Evolutionary conservation across 1,140 invertebrate genomes (phyloP).

Genomic region (Cataglyphis hispanica): DNA sequence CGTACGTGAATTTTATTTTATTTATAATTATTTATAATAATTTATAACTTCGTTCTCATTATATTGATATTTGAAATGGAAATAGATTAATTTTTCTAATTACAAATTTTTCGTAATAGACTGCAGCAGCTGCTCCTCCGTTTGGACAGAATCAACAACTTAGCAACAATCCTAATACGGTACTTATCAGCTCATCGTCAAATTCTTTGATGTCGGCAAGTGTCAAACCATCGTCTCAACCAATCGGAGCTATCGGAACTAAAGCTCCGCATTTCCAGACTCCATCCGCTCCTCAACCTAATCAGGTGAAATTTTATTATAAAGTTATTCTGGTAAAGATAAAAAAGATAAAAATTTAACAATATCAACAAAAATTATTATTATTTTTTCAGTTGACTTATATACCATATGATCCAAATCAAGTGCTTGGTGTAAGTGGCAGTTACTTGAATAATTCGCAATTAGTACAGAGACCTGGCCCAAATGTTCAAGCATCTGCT

Average conservation of each 20-base stretch:
- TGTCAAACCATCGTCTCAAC: constrained; percentile 94
- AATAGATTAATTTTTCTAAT: constrained; percentile 16
- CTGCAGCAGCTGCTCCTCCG: constrained; percentile 88
- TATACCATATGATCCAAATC: constrained; percentile 87
- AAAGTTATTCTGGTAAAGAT: not conserved
- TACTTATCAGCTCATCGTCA: constrained; percentile 94
- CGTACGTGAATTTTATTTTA: constrained; percentile 84
- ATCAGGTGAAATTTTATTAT: constrained; percentile 81
- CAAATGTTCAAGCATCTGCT: constrained; percentile 87
- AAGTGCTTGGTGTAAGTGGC: constrained; percentile 85
- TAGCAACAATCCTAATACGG: constrained; percentile 94
- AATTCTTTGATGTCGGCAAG: constrained; percentile 96
- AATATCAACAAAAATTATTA: not conserved
- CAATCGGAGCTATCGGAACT: constrained; percentile 93
- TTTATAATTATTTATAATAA: not conserved
- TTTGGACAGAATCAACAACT: constrained; percentile 93
- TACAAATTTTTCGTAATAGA: constrained; percentile 78
- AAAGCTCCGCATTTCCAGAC: constrained; percentile 87
- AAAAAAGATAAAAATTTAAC: constrained; percentile 5
- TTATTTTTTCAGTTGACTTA: constrained; percentile 82
- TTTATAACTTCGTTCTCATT: too few relatives aligned
- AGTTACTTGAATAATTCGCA: constrained; percentile 89
- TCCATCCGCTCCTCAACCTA: constrained; percentile 86
- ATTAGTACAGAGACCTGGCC: constrained; percentile 88
- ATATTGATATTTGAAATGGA: not conserved